Conservation (phyloP, 1,140 invertebrate genomes). For the Rhopalosiphum maidis region DNA sequence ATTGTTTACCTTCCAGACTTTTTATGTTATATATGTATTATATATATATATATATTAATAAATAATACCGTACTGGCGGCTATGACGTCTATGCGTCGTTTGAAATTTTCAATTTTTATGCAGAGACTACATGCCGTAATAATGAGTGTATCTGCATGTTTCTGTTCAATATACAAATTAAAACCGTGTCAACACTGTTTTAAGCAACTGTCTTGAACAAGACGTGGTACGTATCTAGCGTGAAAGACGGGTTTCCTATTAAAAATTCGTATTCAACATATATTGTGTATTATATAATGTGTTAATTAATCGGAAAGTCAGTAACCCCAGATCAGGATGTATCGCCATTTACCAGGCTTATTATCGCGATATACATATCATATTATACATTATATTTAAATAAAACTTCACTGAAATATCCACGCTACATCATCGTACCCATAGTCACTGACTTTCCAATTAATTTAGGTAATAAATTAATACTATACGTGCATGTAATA, state of each 20-base stretch:
- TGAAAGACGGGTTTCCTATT: neutral
- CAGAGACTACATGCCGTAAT: no score
- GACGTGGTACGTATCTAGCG: neutral
- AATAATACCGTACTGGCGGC: no score
- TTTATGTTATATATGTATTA: no score
- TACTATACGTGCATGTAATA: no score
- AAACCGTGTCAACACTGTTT: neutral
- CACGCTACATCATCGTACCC: neutral
- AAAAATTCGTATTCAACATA: neutral
- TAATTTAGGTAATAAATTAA: neutral
- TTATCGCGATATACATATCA: neutral
- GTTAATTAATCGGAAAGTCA: neutral
- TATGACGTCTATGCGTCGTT: no score
- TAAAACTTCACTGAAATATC: neutral
- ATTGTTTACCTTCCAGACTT: no score
- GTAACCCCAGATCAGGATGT: neutral
- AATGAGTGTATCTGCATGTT: no score
- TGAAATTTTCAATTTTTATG: no score
- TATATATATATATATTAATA: no score
- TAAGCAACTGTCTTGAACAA: neutral
- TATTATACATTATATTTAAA: neutral
- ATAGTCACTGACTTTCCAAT: neutral
- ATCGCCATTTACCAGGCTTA: neutral
- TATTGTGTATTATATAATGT: neutral
- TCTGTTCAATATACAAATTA: no score